These are phyloP conservation scores for Hemibagrus wyckioides DNA, from an alignment of 2,113 vertebrate genomes.

Conservation along the genomic window DNA sequence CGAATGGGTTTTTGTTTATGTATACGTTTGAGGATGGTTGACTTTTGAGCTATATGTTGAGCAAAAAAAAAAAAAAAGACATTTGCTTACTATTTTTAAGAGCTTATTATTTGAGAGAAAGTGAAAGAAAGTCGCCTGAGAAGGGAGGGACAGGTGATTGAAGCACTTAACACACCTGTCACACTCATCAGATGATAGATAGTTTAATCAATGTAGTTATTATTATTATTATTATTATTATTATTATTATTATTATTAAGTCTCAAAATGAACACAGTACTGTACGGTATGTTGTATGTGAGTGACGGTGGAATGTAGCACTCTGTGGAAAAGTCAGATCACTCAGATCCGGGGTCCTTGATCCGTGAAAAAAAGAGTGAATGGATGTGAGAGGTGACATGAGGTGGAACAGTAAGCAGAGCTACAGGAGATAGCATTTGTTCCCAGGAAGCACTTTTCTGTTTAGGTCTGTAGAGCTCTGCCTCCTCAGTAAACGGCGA, in stretches of 20 bases:
- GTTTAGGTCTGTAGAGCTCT: constrained; percentile 16
- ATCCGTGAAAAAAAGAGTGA: constrained; percentile 84
- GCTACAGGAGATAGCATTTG: constrained; percentile 35
- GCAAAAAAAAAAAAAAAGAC: constrained; percentile 9
- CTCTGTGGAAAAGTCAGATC: constrained; percentile 67
- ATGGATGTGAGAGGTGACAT: constrained; percentile 81
- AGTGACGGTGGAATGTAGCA: constrained; percentile 61
- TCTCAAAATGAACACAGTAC: constrained; percentile 87
- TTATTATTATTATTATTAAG: constrained; percentile 44
- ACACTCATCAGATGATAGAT: constrained; percentile 77
- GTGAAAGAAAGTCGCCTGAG: constrained; percentile 51
- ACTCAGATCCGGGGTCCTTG: constrained; percentile 55
- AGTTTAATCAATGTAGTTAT: constrained; percentile 42
- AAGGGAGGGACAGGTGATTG: constrained; percentile 76
- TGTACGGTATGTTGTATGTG: constrained; percentile 93
- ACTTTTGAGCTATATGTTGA: constrained; percentile 40
- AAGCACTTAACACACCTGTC: constrained; percentile 86
- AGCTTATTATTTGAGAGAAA: constrained; percentile 35
- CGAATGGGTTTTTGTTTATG: constrained; percentile 58
- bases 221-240: constrained; percentile 46
- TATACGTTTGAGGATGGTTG: constrained; percentile 56
- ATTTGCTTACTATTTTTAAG: constrained; percentile 29
- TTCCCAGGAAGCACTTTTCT: constrained; percentile 80
- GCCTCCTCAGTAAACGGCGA: constrained; percentile 32
- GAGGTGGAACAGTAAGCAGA: constrained; percentile 57